Base-by-base conservation (phyloP, 2,888 invertebrate species). In the Pseudococcus longispinus region DNA sequence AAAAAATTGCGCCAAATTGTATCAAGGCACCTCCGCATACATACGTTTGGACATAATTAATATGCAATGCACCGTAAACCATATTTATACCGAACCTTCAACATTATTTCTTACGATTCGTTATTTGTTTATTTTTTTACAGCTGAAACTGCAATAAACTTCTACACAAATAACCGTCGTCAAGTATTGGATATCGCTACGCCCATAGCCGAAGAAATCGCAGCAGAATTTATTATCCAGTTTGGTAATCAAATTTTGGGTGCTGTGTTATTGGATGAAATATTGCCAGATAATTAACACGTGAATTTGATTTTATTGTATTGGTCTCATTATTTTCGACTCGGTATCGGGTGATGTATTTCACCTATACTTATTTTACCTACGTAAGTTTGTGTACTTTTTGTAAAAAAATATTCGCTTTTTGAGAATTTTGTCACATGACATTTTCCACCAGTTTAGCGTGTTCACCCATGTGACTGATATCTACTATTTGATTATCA, bases 111-210 rank as follows among this genome's bases (percentile, higher is more conserved):
- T 0, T 8, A 37, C 5, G 9, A 37, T 37, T 37, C 8, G 9
- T 32, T 32, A 5, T 37, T 37, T 37, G 5, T 37, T 37, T n/a
- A n/a, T n/a, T 37, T 37, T 37, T 46, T 11, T 13, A 1, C 91
- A 95, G 95, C 94, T 83, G 91, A 93, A 87, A 92, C 94, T 46
- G 94, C 94, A n/a, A 92, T 92, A 0, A 91, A 92, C 6, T 95
- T 95, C 92, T 94, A 94, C 92, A 94, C 95, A 89, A 92, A 93
- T 88, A 94, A 94, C 89, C 93, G 94, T 0, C 91, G 93, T 84
- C 91, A 93, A 11, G 93, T 95, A 4, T 90, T 95, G 90, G 94
- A 95, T 88, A 93, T 95, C 83, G 91, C 95, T 60, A 93, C 92
- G 89, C 95, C 95, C 0, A 93, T 95, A 60, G 93, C 94, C 80